A percentile compares a stretch with the other conserved stretches of the same genome.
phyloP scores from a whole-genome alignment of 2,888 invertebrate genomes.

The Caenorhabditis sp. region DNA sequence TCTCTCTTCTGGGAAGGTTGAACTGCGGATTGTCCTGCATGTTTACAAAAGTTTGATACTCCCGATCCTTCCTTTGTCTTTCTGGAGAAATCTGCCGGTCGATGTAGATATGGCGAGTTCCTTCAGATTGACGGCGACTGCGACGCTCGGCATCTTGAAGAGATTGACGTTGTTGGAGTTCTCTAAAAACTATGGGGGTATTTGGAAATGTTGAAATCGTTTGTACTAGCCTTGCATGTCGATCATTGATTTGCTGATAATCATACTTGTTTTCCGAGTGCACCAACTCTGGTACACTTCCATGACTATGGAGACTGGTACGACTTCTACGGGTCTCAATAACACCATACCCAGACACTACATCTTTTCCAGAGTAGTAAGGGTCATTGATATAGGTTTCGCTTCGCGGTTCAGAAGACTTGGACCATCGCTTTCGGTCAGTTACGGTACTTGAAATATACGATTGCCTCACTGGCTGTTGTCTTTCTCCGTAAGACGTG shows the following conservation, averaged over 20 bases:
- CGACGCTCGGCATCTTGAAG: slow-evolving; percentile 46
- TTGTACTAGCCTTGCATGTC: slow-evolving; percentile 28
- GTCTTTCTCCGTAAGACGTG: slow-evolving; percentile 50
- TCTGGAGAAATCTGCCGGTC: slow-evolving; percentile 59
- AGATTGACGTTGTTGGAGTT: slow-evolving; percentile 14
- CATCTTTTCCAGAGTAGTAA: slow-evolving; percentile 53
- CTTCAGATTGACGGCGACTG: slow-evolving; percentile 56
- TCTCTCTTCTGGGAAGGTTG: slow-evolving; percentile 32
- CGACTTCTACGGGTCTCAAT: slow-evolving; percentile 57
- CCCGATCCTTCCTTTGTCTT: slow-evolving; percentile 49
- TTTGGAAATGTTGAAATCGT: no score
- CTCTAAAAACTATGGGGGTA: no score
- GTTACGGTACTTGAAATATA: slow-evolving; percentile 33
- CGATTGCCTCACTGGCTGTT: slow-evolving; percentile 25
- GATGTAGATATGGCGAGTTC: slow-evolving; percentile 55
- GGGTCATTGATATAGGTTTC: slow-evolving; percentile 63
- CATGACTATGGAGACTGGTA: slow-evolving; percentile 57
- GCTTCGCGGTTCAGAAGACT: slow-evolving; percentile 59
- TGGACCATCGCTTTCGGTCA: slow-evolving; percentile 59
- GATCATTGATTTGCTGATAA: slow-evolving; percentile 51
- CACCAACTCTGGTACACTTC: slow-evolving; percentile 57
- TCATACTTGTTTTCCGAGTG: slow-evolving; percentile 65
- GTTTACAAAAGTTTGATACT: slow-evolving; percentile 33
- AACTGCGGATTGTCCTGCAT: slow-evolving; percentile 59
- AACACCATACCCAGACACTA: slow-evolving; percentile 48